Evolutionary conservation across 1,140 invertebrate species (phyloP).

Genomic region (Stegodyphus dumicola): DNA sequence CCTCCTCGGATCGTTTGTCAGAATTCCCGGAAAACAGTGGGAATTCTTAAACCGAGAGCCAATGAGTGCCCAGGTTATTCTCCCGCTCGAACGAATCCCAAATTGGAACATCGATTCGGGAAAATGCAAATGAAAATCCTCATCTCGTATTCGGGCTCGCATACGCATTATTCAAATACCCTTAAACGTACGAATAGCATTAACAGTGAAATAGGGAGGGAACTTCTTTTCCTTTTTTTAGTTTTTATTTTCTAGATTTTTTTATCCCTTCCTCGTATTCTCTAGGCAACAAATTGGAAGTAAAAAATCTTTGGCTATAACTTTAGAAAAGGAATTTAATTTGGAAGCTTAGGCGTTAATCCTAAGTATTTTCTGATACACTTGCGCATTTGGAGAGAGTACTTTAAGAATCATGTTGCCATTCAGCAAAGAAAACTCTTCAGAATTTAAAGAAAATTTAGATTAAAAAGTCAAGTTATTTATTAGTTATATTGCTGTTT

Average conservation of each 20-base stretch:
- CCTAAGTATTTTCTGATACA: too few relatives aligned
- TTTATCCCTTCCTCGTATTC: neutral
- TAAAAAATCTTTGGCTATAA: neutral
- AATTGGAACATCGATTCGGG: slow-evolving; percentile 35
- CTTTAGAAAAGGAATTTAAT: neutral
- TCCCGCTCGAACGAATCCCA: neutral
- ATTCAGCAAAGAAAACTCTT: too few relatives aligned
- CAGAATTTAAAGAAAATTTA: too few relatives aligned
- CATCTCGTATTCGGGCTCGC: slow-evolving; percentile 35
- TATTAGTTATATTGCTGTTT: too few relatives aligned
- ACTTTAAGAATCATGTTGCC: too few relatives aligned
- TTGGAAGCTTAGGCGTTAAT: neutral
- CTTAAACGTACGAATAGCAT: slow-evolving; percentile 57
- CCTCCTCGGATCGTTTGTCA: slow-evolving; percentile 31
- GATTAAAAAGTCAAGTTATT: too few relatives aligned
- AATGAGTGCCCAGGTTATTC: slow-evolving; percentile 1
- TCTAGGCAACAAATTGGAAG: neutral
- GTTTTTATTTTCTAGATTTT: neutral
- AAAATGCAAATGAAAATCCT: slow-evolving; percentile 43
- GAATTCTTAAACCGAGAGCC: neutral
- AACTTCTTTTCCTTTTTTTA: neutral
- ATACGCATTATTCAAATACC: slow-evolving; percentile 55
- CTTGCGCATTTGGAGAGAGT: too few relatives aligned
- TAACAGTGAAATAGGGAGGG: slow-evolving; percentile 24
- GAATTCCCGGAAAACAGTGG: slow-evolving; percentile 5